These are phyloP conservation scores for Prietella phreatophila DNA, from an alignment of 2,113 vertebrate species.

Conservation along the genomic window DNA sequence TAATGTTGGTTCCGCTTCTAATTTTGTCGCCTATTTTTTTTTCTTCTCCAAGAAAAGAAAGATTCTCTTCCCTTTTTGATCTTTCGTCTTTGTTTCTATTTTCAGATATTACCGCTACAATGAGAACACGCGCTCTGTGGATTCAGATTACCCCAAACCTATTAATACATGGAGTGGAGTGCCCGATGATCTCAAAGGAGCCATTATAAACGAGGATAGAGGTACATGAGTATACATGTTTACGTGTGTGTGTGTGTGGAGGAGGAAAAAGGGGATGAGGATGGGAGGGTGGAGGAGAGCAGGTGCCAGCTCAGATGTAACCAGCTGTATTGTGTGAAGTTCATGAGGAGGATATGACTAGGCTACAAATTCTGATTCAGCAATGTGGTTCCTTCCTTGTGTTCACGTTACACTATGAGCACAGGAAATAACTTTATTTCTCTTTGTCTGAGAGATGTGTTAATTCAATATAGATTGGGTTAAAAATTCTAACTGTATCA, in stretches of 20 bases:
- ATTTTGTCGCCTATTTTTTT: slow-evolving; percentile 10
- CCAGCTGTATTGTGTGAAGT: slow-evolving; percentile 50
- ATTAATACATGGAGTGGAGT: slow-evolving; percentile 85
- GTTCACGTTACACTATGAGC: neutral
- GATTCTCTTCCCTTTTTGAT: neutral
- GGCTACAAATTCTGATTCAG: slow-evolving; percentile 62
- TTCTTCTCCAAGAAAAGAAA: neutral
- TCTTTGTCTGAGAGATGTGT: neutral
- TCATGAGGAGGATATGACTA: slow-evolving; percentile 41
- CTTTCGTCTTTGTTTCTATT: neutral
- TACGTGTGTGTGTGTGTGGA: neutral
- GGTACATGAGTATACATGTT: slow-evolving; percentile 66
- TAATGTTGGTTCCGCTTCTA: neutral
- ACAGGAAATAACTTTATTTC: neutral
- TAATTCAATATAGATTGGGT: neutral
- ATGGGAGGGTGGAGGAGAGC: neutral
- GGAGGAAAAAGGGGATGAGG: neutral
- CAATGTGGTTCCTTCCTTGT: slow-evolving; percentile 49
- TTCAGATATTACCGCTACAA: slow-evolving; percentile 87
- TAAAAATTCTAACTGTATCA: neutral
- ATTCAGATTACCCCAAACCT: slow-evolving; percentile 82
- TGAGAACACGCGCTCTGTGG: slow-evolving; percentile 77
- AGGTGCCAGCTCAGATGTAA: slow-evolving; percentile 9
- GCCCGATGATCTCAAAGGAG: slow-evolving; percentile 80
- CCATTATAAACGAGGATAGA: slow-evolving; percentile 84